Conservation (phyloP, 2,113 vertebrate species). For the Oncorhynchus gorbuscha region DNA sequence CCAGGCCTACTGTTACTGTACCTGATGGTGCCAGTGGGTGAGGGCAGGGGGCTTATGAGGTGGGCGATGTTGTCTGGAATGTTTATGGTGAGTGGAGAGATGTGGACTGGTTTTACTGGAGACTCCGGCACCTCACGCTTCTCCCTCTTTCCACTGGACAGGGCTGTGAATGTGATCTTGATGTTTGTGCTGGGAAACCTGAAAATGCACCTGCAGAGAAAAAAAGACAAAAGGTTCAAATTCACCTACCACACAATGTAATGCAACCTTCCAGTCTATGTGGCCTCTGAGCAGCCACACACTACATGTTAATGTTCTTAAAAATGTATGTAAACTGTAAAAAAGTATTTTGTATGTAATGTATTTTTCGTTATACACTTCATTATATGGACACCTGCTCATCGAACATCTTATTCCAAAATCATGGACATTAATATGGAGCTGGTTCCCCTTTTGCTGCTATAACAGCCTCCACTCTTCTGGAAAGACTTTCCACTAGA, state of each 20-base stretch:
- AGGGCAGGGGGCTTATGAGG: conserved; percentile 94
- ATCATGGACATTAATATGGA: too few species aligned
- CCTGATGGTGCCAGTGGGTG: conserved; percentile 97
- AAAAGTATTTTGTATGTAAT: too few species aligned
- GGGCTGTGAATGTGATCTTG: conserved; percentile 95
- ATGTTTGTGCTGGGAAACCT: conserved; percentile 98
- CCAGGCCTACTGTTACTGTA: conserved; percentile 49
- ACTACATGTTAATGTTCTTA: too few species aligned
- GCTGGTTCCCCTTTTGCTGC: too few species aligned
- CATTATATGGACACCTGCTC: too few species aligned
- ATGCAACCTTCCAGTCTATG: neutral
- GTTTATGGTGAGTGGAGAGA: conserved; percentile 96
- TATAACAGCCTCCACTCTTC: too few species aligned
- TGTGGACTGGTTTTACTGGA: conserved; percentile 88
- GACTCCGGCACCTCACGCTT: conserved; percentile 88
- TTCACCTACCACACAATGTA: neutral
- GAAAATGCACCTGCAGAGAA: conserved; percentile 89
- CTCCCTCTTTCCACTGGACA: conserved; percentile 85
- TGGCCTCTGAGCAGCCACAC: neutral
- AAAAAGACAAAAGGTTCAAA: neutral
- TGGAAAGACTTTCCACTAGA: too few species aligned
- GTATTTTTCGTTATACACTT: too few species aligned
- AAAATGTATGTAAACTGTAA: too few species aligned
- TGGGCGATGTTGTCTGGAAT: conserved; percentile 98
- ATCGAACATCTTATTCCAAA: too few species aligned